Conservation (phyloP, 2,888 invertebrate genomes). For the Unio delphinus region DNA sequence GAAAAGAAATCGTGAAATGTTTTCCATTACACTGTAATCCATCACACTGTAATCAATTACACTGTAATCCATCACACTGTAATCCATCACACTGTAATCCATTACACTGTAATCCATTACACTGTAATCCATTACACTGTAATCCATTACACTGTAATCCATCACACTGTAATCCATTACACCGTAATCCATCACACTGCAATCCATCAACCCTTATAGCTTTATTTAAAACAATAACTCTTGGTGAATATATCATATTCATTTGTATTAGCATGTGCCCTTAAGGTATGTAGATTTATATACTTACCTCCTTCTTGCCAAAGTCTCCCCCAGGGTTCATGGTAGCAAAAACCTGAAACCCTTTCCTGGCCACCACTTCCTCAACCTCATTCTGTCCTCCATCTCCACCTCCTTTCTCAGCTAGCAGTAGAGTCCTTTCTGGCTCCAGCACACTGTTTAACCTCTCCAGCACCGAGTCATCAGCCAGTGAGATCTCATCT, state of each 20-base stretch:
- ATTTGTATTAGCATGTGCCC: not conserved
- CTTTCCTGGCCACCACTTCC: slow-evolving; percentile 75
- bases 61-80: too few species aligned
- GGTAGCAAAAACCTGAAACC: slow-evolving; percentile 94
- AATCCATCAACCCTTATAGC: not conserved
- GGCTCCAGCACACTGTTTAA: slow-evolving; percentile 96
- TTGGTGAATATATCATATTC: not conserved
- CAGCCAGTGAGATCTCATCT: slow-evolving; percentile 99
- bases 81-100: too few species aligned
- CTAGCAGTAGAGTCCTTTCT: slow-evolving; percentile 89
- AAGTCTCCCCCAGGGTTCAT: slow-evolving; percentile 99
- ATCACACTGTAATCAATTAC: not conserved
- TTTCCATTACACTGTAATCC: not conserved
- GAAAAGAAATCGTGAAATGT: not conserved
- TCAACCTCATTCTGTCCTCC: slow-evolving; percentile 56
- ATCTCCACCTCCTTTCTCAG: slow-evolving; percentile 83
- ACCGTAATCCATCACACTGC: not conserved
- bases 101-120: too few species aligned
- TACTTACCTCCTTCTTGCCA: slow-evolving; percentile 92
- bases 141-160: too few species aligned
- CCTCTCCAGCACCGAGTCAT: slow-evolving; percentile 97
- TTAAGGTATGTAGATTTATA: not conserved
- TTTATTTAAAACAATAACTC: not conserved
- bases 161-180: not conserved
- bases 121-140: too few species aligned